These are phyloP conservation scores for Premnoplex brunnescens DNA, from an alignment of 2,797 vertebrate species.

Conservation along the genomic window DNA sequence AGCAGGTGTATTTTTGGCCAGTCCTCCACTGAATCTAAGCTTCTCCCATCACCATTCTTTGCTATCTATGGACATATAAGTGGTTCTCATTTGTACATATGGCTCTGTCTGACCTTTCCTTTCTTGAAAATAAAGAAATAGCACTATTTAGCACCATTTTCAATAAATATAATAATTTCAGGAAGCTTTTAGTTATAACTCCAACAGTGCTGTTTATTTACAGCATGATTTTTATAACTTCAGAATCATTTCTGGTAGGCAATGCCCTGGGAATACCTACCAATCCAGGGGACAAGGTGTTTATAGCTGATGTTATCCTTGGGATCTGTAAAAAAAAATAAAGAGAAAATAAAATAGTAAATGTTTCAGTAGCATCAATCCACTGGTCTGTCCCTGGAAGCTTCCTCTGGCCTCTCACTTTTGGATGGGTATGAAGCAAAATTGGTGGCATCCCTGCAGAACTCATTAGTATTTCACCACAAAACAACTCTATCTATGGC, in stretches of 20 bases:
- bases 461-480: not conserved
- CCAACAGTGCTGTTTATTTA: not conserved
- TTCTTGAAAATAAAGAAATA: not conserved
- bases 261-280: constrained; percentile 55
- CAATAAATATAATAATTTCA: not conserved
- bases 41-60: not conserved
- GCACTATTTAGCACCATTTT: not conserved
- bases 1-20: not conserved
- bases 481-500: not conserved
- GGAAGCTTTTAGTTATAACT: not conserved
- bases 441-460: not conserved
- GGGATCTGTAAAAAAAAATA: constrained; percentile 42
- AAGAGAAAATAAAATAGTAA: not conserved
- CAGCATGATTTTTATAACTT: not conserved
- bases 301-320: constrained; percentile 63
- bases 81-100: not conserved
- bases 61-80: not conserved
- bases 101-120: not conserved
- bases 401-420: not conserved
- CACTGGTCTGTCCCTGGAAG: not conserved
- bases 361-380: not conserved
- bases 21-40: not conserved
- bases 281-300: constrained; percentile 63
- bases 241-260: not conserved
- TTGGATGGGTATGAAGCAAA: not conserved